phyloP scores from a whole-genome alignment of 2,888 invertebrate species.

The Hedychridium roseum region DNA sequence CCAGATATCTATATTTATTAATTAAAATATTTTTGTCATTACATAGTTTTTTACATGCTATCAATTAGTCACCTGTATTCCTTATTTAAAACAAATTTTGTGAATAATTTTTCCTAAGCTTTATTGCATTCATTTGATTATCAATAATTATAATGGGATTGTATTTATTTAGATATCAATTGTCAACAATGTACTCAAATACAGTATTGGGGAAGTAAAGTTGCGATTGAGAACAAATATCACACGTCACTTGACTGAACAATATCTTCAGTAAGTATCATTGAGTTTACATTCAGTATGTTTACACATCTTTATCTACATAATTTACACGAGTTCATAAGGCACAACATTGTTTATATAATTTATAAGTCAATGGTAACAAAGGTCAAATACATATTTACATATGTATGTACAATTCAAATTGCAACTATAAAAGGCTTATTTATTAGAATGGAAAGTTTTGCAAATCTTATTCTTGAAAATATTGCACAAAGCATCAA shows the following conservation, averaged over 20 bases:
- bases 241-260: conserved; percentile 85
- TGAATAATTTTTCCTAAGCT: no score
- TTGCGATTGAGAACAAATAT: conserved; percentile 89
- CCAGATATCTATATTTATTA: conserved; percentile 4
- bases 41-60: no score
- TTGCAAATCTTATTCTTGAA: not conserved
- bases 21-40: conserved; percentile 6
- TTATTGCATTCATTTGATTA: conserved; percentile 9
- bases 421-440: no score
- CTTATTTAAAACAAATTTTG: conserved; percentile 13
- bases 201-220: conserved; percentile 93
- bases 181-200: conserved; percentile 93
- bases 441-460: no score
- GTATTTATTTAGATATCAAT: conserved; percentile 80
- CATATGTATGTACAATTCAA: not conserved
- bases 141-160: conserved; percentile 27
- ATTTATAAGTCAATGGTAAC: conserved; percentile 2
- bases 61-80: conserved; percentile 15
- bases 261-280: conserved; percentile 85
- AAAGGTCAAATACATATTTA: not conserved
- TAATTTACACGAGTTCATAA: no score
- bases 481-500: not conserved
- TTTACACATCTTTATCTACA: no score
- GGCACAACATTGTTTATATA: no score
- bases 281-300: conserved; percentile 6